These are phyloP conservation scores for Calephelis perditalis DNA, from an alignment of 2,888 invertebrate genomes.

Conservation along the genomic window DNA sequence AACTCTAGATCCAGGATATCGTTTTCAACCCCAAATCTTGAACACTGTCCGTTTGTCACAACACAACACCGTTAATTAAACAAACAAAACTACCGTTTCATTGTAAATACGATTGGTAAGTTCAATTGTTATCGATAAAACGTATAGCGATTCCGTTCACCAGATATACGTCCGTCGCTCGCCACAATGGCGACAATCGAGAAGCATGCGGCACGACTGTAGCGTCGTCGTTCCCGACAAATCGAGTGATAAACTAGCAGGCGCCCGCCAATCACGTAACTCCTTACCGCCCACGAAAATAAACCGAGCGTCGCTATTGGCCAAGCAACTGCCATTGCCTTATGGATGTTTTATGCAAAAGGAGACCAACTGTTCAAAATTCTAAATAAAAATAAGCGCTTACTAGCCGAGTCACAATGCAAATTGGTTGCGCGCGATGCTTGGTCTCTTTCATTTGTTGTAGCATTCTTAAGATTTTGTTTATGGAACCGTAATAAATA, in stretches of 20 bases:
- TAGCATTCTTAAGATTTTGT: slow-evolving; percentile 30
- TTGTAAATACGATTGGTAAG: slow-evolving; percentile 49
- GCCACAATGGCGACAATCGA: slow-evolving; percentile 76
- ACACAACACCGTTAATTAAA: slow-evolving; percentile 39
- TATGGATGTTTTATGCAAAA: slow-evolving; percentile 76
- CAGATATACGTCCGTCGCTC: slow-evolving; percentile 50
- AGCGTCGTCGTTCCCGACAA: slow-evolving; percentile 67
- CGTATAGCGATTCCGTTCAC: slow-evolving; percentile 53
- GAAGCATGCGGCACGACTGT: slow-evolving; percentile 71
- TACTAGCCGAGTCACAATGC: slow-evolving; percentile 68
- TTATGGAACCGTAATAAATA: slow-evolving; percentile 26
- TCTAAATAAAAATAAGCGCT: slow-evolving; percentile 73
- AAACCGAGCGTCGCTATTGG: slow-evolving; percentile 63
- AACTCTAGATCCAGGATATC: slow-evolving; percentile 86
- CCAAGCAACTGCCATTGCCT: slow-evolving; percentile 74
- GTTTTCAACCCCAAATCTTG: slow-evolving; percentile 56
- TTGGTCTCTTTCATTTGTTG: slow-evolving; percentile 55
- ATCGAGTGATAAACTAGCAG: slow-evolving; percentile 69
- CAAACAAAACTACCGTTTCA: slow-evolving; percentile 40
- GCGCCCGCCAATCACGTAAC: slow-evolving; percentile 56
- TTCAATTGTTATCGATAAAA: slow-evolving; percentile 50
- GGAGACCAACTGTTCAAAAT: slow-evolving; percentile 67
- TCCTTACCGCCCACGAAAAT: slow-evolving; percentile 68
- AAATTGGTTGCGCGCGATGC: slow-evolving; percentile 67
- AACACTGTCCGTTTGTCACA: slow-evolving; percentile 48